Percentiles rank a stretch among this genome's conserved stretches.
Evolutionary conservation across 2,888 invertebrate species (phyloP).

Genomic region (Mantis religiosa): DNA sequence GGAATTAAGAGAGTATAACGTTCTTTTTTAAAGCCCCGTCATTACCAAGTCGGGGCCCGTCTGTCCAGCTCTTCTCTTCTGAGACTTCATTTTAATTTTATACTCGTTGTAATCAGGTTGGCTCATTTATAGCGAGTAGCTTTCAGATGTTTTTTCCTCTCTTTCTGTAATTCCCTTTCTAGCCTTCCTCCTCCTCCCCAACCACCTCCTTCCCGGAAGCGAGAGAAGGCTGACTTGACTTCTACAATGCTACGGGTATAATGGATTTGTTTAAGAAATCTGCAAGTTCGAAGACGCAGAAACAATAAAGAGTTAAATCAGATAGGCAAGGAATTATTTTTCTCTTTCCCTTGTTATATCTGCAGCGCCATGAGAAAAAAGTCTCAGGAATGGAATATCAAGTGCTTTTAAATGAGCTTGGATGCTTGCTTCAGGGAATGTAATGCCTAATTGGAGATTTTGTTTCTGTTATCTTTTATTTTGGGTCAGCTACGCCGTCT

Average conservation of each 20-base stretch:
- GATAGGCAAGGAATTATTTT: not conserved
- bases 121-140: conserved; percentile 24
- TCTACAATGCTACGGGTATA: not conserved
- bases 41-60: not conserved
- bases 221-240: not conserved
- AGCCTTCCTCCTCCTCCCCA: not conserved
- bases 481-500: too few relatives aligned
- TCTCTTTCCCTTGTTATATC: not conserved
- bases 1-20: conserved; percentile 1
- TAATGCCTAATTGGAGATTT: not conserved
- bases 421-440: not conserved
- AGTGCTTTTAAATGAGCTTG: not conserved
- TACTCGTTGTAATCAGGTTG: conserved; percentile 21
- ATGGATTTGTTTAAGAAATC: conserved; percentile 13
- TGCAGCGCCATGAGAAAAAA: not conserved
- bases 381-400: not conserved
- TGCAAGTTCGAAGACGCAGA: not conserved
- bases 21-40: conserved; percentile 5
- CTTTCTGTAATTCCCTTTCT: conserved; percentile 17
- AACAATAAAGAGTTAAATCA: not conserved
- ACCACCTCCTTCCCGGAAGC: not conserved
- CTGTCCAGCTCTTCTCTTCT: not conserved
- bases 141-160: conserved; percentile 10
- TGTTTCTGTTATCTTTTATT: not conserved
- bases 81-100: conserved; percentile 13